Evolutionary conservation across 1,140 invertebrate genomes (phyloP).

Genomic region (Parasteatoda tepidariorum): DNA sequence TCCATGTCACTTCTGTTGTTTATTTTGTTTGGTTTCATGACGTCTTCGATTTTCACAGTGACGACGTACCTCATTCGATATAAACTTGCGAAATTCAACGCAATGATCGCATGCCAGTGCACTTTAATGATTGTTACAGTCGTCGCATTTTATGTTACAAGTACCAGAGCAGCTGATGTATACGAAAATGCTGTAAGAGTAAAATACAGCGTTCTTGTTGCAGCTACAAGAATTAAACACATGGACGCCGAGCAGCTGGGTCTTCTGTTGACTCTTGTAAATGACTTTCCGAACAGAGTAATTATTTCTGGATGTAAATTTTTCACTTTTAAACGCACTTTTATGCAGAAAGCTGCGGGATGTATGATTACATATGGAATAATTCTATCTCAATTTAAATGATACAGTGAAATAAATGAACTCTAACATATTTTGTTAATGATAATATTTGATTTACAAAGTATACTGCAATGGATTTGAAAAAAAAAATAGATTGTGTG

Average conservation of each 20-base stretch:
- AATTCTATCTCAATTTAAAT: conserved; percentile 22
- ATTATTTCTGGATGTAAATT: not conserved
- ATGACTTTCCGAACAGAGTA: not conserved
- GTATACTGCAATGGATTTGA: too few species aligned
- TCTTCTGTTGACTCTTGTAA: not conserved
- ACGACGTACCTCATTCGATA: not conserved
- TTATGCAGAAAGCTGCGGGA: conserved; percentile 3
- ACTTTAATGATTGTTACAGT: not conserved
- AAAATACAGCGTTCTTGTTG: not conserved
- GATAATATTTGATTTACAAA: too few species aligned
- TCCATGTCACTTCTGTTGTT: not conserved
- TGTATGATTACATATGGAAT: conserved; percentile 24
- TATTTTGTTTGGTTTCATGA: conserved; percentile 1
- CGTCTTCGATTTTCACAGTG: conserved; percentile 5
- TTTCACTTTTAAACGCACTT: not conserved
- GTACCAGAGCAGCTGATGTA: not conserved
- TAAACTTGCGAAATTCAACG: not conserved
- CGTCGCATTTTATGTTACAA: not conserved
- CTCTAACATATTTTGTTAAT: too few species aligned
- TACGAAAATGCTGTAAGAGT: conserved; percentile 2
- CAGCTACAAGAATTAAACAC: not conserved
- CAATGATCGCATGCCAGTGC: not conserved
- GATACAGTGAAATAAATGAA: too few species aligned
- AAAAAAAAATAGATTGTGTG: not conserved
- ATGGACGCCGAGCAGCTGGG: not conserved